Evolutionary conservation across 2,797 vertebrate genomes (phyloP), one percentile per base, ranked within the genome.

Genomic region (Melanotaenia trifasciata): DNA sequence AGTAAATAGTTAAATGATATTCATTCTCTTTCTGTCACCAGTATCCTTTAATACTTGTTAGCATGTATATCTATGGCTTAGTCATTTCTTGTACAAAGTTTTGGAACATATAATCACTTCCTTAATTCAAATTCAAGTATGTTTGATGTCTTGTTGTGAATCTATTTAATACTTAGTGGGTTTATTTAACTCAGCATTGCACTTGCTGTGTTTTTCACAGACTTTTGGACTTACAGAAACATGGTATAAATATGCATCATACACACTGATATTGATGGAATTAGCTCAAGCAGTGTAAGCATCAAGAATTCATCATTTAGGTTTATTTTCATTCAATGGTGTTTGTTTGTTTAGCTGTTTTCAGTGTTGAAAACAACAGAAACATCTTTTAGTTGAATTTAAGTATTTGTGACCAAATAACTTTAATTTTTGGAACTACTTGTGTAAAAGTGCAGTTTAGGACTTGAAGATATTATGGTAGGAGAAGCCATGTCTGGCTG

Each of bases 201-300:
- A 18, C 5, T 45, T 3, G 43, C 43, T 30, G 65, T 70, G 28
- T 72, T 76, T 50, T 67, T 24, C 20, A 1, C 54, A 10, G 28
- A 35, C 38, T 45, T 51, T 74, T 56, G 18, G 64, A 62, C 40
- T 72, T 66, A 33, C 12, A 61, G 32, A 54, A 80, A 62, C 20
- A 18, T 33, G 32, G 2, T 13, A 16, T 16, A 5, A 40, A 40
- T 40, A 14, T 40, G 38, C 4, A 16, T 20, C 40, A 16, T 20
- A 45, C 14, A 8, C 18, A 47, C 7, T 7, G 18, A 20, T 20
- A 2, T n/a, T 45, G 43, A 18, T 45, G 14, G 45, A 20, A n/a
- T 50, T 22, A 9, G 11, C 1, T 2, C n/a, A 22, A 24, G 10
- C 4, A 4, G n/a, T 24, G n/a, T 24, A 1, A 24, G 22, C n/a